A percentile compares a stretch with the other conserved stretches of the same genome.
Conservation (phyloP, 37 sponge, comb jelly and placozoan species). For the Beroe ovata region DNA sequence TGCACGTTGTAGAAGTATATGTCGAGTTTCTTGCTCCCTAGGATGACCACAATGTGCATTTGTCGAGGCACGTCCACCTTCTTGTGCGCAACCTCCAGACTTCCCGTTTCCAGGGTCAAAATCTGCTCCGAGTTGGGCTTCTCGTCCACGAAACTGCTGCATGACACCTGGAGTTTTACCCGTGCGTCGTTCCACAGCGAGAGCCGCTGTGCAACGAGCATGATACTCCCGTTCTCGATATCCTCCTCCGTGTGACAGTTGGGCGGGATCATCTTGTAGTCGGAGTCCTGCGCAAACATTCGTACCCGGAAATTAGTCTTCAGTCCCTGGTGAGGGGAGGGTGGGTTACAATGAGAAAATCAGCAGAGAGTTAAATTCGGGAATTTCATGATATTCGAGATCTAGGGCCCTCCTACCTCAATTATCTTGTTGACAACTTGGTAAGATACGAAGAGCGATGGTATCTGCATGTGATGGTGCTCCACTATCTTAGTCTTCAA, state of each 20-base stretch:
- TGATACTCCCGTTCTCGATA: slow-evolving; percentile 15
- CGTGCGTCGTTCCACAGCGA: slow-evolving; percentile 34
- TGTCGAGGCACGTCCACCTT: slow-evolving; percentile 53
- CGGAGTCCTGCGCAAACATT: slow-evolving; percentile 37
- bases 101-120: slow-evolving; percentile 16
- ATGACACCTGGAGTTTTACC: background rate
- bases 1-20: slow-evolving; percentile 64
- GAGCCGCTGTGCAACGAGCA: slow-evolving; percentile 24
- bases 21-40: slow-evolving; percentile 11
- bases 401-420: too few relatives aligned
- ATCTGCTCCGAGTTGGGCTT: slow-evolving; percentile 32
- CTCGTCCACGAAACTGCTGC: slow-evolving; percentile 8
- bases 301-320: background rate
- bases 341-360: too few relatives aligned
- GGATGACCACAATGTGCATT: slow-evolving; percentile 41
- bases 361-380: too few relatives aligned
- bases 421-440: slow-evolving; percentile 61
- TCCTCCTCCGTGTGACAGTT: slow-evolving; percentile 58
- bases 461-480: slow-evolving; percentile 39
- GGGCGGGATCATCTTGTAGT: slow-evolving; percentile 63
- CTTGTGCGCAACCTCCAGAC: background rate
- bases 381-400: too few relatives aligned
- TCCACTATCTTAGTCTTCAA: slow-evolving; percentile 45
- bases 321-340: slow-evolving; percentile 14
- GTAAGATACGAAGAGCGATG: slow-evolving; percentile 17